These are phyloP conservation scores for Enoplosus armatus DNA, from an alignment of 2,797 vertebrate species.

Conservation along the genomic window DNA sequence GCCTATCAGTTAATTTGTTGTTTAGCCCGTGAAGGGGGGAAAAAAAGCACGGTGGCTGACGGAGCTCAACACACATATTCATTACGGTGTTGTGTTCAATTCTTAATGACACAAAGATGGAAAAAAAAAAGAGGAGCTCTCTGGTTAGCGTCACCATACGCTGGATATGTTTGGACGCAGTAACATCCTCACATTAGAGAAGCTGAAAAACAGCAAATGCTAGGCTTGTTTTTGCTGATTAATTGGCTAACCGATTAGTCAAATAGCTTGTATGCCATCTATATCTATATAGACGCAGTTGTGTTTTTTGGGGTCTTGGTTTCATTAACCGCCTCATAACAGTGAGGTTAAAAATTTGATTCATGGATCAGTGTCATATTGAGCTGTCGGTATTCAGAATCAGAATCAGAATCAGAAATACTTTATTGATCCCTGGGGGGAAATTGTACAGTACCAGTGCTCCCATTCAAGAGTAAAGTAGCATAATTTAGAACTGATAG, in stretches of 20 bases:
- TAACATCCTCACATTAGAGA: too few species aligned
- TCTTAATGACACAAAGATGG: fast-evolving
- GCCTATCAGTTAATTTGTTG: background rate
- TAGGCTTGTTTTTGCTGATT: background rate
- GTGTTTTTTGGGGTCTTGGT: background rate
- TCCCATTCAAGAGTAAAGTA: too few species aligned
- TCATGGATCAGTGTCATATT: too few species aligned
- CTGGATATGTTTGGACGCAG: too few species aligned
- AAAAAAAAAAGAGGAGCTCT: background rate
- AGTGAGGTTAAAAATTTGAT: background rate
- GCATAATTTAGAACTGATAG: too few species aligned
- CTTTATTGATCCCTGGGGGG: too few species aligned
- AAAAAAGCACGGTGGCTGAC: background rate
- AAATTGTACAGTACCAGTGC: too few species aligned
- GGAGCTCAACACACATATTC: background rate
- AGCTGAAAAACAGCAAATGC: too few species aligned
- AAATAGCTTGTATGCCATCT: background rate
- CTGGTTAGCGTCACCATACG: background rate
- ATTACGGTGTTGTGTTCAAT: background rate
- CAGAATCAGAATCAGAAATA: too few species aligned
- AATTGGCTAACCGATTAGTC: background rate
- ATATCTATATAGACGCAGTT: background rate
- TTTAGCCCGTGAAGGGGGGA: background rate
- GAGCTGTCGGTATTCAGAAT: too few species aligned
- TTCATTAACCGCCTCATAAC: background rate